Conservation (phyloP, 2,113 vertebrate species). For the Trinectes maculatus region DNA sequence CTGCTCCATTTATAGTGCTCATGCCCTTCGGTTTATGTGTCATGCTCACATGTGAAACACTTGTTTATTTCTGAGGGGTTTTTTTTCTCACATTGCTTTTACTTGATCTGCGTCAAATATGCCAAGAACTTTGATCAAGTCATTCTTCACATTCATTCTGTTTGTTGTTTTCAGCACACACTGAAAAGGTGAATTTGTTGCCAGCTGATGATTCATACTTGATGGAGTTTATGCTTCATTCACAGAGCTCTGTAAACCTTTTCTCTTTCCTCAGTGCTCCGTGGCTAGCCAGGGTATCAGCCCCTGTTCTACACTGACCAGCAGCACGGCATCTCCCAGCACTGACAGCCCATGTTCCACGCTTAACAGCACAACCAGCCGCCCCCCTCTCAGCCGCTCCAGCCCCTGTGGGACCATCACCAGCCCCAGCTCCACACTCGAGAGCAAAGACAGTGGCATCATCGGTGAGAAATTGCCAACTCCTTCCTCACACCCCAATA, state of each 20-base stretch:
- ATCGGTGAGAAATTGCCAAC: constrained; percentile 86
- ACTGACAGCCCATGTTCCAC: constrained; percentile 98
- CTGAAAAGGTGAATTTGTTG: constrained; percentile 33
- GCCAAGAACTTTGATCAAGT: constrained; percentile 12
- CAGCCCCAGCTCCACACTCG: constrained; percentile 97
- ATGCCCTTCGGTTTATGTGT: constrained; percentile 50
- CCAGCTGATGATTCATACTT: constrained; percentile 33
- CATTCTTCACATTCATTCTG: constrained; percentile 6
- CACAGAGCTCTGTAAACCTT: constrained; percentile 17
- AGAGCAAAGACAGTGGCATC: constrained; percentile 99
- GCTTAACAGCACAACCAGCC: constrained; percentile 89
- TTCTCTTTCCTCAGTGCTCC: constrained; percentile 78
- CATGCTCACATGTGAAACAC: constrained; percentile 53
- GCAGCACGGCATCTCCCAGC: constrained; percentile 94
- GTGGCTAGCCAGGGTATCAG: constrained; percentile 88
- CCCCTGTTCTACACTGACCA: constrained; percentile 95
- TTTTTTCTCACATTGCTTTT: constrained; percentile 41
- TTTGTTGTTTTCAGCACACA: constrained; percentile 33
- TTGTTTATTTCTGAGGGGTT: constrained; percentile 44
- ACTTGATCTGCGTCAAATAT: constrained; percentile 54
- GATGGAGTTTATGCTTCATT: constrained; percentile 23
- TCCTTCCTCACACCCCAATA: neutral
- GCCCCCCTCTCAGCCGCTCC: constrained; percentile 80
- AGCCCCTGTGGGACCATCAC: constrained; percentile 95
- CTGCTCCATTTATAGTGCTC: constrained; percentile 37